A percentile compares a stretch with the other conserved stretches of the same genome.
phyloP scores from a whole-genome alignment of 2,888 invertebrate species.

The Drosophila kambysellisi region DNA sequence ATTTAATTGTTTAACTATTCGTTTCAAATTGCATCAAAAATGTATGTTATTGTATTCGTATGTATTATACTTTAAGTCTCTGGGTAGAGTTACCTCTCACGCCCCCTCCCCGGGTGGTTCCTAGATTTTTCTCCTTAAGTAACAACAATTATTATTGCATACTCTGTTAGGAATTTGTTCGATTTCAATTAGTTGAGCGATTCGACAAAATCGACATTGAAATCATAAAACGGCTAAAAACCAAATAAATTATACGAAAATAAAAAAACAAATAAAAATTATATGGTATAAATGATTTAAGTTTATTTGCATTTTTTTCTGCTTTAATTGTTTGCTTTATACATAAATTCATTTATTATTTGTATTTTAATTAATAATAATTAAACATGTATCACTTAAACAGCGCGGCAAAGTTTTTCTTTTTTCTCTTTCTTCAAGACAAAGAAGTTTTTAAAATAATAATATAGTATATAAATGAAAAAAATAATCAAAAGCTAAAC shows the following conservation, averaged over 20 bases:
- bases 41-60: conserved; percentile 47
- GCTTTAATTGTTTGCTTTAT: conserved; percentile 53
- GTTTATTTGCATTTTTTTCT: conserved; percentile 50
- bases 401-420: conserved; percentile 61
- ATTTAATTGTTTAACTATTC: conserved; percentile 69
- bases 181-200: conserved; percentile 21
- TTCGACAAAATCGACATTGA: conserved; percentile 13
- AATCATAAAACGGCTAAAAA: conserved; percentile 10
- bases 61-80: conserved; percentile 28
- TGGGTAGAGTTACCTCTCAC: neutral
- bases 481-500: conserved; percentile 21
- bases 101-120: conserved; percentile 37
- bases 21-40: conserved; percentile 64
- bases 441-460: conserved; percentile 51
- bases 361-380: conserved; percentile 50
- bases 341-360: conserved; percentile 76
- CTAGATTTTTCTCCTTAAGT: conserved; percentile 19
- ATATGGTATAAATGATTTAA: conserved; percentile 62
- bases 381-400: conserved; percentile 73
- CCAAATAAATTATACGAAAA: conserved; percentile 13
- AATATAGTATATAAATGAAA: conserved; percentile 33
- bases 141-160: neutral
- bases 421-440: conserved; percentile 18
- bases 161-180: conserved; percentile 8
- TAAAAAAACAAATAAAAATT: conserved; percentile 32